A percentile compares a stretch with the other conserved stretches of the same genome.
These are phyloP conservation scores for Neotoxoptera formosana DNA, from an alignment of 1,140 invertebrate species.

Conservation along the genomic window DNA sequence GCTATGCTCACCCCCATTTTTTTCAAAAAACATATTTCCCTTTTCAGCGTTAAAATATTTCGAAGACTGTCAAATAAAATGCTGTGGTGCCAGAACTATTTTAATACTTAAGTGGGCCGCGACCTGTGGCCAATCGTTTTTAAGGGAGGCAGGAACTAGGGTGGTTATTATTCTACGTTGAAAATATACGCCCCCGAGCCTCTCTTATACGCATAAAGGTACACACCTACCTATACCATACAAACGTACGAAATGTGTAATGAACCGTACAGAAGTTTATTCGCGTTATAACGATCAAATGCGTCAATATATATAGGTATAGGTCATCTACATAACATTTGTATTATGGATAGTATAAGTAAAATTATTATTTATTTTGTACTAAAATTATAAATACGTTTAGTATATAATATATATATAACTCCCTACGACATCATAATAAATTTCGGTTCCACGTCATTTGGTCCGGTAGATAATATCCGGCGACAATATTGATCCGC, in stretches of 20 bases:
- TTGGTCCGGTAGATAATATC: too few species aligned
- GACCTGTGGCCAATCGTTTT: background rate
- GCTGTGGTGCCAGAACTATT: background rate
- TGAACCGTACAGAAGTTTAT: background rate
- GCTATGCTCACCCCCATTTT: too few species aligned
- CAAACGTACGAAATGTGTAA: background rate
- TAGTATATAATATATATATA: too few species aligned
- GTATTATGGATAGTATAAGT: too few species aligned
- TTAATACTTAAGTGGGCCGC: background rate
- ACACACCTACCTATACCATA: background rate
- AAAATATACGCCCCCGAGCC: background rate
- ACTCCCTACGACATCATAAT: too few species aligned
- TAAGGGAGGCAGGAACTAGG: background rate
- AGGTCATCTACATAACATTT: too few species aligned
- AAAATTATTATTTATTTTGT: too few species aligned
- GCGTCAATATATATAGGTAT: too few species aligned
- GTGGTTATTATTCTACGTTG: slow-evolving; percentile 8
- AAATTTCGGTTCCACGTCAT: too few species aligned
- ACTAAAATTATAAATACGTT: too few species aligned
- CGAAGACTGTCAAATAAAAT: background rate
- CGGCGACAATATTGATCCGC: too few species aligned
- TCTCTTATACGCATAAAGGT: background rate
- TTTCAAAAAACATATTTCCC: background rate
- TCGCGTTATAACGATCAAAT: too few species aligned
- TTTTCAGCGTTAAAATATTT: background rate